These are phyloP conservation scores for Enoplosus armatus DNA, from an alignment of 2,797 vertebrate genomes.

Conservation along the genomic window DNA sequence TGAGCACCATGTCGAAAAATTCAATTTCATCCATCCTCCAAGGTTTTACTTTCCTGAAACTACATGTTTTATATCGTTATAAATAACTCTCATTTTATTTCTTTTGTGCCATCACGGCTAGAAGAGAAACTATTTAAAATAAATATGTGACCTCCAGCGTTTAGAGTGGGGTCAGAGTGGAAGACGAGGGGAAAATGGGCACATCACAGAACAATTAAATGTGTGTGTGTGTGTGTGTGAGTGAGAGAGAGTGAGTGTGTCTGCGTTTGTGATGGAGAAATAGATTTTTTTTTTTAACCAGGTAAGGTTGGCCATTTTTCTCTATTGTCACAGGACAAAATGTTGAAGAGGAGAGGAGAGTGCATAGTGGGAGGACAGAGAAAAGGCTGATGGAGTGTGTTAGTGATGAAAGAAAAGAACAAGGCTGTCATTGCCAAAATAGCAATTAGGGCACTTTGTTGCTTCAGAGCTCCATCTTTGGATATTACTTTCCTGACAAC, in stretches of 20 bases:
- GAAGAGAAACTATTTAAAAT: constrained; percentile 68
- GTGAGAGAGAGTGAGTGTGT: neutral
- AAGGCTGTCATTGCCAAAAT: constrained; percentile 61
- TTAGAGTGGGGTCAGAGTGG: constrained; percentile 46
- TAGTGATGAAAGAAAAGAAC: constrained; percentile 72
- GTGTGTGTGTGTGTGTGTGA: neutral
- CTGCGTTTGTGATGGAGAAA: constrained; percentile 20
- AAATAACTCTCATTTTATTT: constrained; percentile 76
- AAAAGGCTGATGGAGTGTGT: constrained; percentile 66
- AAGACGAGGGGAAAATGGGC: constrained; percentile 43
- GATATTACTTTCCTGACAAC: constrained; percentile 53
- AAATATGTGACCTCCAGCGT: constrained; percentile 68
- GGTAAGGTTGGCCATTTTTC: constrained; percentile 44
- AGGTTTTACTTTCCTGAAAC: constrained; percentile 74
- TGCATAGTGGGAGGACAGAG: constrained; percentile 54
- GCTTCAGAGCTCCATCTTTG: constrained; percentile 47
- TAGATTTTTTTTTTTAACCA: neutral
- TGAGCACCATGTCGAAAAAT: constrained; percentile 61
- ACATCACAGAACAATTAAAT: constrained; percentile 47
- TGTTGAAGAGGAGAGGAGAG: constrained; percentile 59
- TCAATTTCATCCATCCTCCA: constrained; percentile 65
- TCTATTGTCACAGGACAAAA: constrained; percentile 49
- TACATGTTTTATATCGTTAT: constrained; percentile 71
- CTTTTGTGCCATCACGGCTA: constrained; percentile 35
- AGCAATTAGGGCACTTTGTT: constrained; percentile 69